Percentiles rank a stretch among this genome's conserved stretches.
Evolutionary conservation across 2,113 vertebrate species (phyloP).

Genomic region (Zosterops pallidus): DNA sequence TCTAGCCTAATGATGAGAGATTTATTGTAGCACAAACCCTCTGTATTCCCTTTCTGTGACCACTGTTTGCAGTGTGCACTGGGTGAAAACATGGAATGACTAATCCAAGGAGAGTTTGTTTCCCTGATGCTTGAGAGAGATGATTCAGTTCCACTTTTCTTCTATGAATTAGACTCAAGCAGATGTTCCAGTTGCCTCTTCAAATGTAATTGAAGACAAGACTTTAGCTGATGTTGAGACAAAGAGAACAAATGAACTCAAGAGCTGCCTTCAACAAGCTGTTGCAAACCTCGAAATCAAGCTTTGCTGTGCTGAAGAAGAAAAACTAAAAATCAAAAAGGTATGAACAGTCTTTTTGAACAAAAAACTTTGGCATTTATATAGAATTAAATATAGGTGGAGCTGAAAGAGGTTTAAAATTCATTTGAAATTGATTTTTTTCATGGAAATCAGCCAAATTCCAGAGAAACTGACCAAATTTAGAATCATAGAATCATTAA

Average conservation of each 20-base stretch:
- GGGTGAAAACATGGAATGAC: background rate
- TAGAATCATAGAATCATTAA: background rate
- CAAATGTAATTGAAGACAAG: constrained; percentile 46
- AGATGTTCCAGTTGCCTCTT: constrained; percentile 54
- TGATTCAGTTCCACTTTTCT: background rate
- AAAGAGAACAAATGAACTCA: background rate
- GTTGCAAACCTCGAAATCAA: constrained; percentile 70
- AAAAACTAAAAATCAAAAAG: constrained; percentile 77
- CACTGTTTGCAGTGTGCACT: background rate
- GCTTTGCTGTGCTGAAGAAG: constrained; percentile 74
- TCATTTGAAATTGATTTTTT: background rate
- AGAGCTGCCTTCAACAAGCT: constrained; percentile 65
- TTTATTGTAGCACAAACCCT: background rate
- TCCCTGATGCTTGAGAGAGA: background rate
- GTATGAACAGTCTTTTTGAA: constrained; percentile 22
- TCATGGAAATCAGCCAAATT: background rate
- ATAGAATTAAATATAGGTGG: background rate
- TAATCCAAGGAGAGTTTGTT: background rate
- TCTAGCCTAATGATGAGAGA: background rate
- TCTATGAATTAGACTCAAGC: constrained; percentile 55
- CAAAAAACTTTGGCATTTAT: background rate
- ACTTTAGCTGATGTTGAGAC: constrained; percentile 14
- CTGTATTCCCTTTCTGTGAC: background rate
- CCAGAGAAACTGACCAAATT: background rate
- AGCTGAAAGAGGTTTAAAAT: background rate